Base-by-base conservation (phyloP, 2,888 invertebrate genomes). In the Diloba caeruleocephala region DNA sequence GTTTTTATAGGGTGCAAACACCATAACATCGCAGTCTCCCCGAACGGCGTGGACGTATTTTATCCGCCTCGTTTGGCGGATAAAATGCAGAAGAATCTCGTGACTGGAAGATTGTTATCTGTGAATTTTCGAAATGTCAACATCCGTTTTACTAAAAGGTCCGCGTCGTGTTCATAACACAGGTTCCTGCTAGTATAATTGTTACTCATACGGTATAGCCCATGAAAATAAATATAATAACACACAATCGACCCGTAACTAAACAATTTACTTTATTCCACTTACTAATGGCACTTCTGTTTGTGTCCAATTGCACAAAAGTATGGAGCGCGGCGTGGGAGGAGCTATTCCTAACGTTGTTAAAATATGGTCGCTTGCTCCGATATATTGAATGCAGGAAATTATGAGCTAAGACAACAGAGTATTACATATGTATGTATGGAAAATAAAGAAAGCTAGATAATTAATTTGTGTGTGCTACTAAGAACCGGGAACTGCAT, bases 341-440 rank as follows among this genome's bases (percentile, higher is more conserved):
- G 46, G 41, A 31, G 49, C 48, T 73, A 73, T 69, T 73, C 53
- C 41, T 56, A 51, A 26, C 31, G 14, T 48, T 9, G 43, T 49
- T 51, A 39, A 10, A 42, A 54, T 38, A 31, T 26, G 31, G 38
- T 28, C 38, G 32, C 34, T 13, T 55, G 49, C 14, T 46, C 15
- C 34, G 9, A 43, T 33, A 12, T 23, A 41, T 21, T 39, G 12
- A 34, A 44, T 42, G 10, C 8, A 19, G n/a, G 15, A 17, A 19
- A 41, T 19, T 29, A 29, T 13, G 12, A 13, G 6, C 28, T 5
- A 28, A 8, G 29, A 25, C 1, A 1, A 25, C 8, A n/a, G 19
- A 19, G 3, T 19, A 4, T 19, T 4, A n/a, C 25, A 8, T 19
- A n/a, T 6, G 9, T n/a, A 25, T 8, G 1, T n/a, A 6, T 25